Base-by-base conservation (phyloP, 2,113 vertebrate species). In the Anolis sagrei region DNA sequence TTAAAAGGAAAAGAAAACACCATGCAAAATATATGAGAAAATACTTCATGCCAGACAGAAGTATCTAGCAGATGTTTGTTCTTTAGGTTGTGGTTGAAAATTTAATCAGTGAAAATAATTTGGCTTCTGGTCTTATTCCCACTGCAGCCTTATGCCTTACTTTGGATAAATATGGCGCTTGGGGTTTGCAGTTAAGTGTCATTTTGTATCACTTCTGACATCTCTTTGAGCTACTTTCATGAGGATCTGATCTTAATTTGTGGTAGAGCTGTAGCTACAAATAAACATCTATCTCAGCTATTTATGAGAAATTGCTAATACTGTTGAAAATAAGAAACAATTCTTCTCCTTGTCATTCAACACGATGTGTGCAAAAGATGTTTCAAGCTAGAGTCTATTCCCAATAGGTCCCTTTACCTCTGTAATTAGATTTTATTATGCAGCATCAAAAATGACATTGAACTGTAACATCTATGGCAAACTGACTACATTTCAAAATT, bases 241-340 rank as follows among this genome's bases (percentile, higher is more conserved):
- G 81, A 90, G 77, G 91, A 88, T 92, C 94, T 96, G 96, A 96
- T 93, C 95, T 95, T 95, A 94, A 96, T 97, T 96, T 96, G 93
- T 85, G 93, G 92, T 88, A 89, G 76, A 72, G 86, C 94, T 96
- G 95, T 85, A 85, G 94, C 91, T 93, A 94, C 89, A 95, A 76
- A 90, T 94, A 95, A 96, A 95, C 44, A 93, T 94, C 93, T 93
- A 90, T 94, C 93, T 92, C 87, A 90, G 92, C 91, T 94, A 93
- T 92, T 89, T 87, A 83, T 79, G 77, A 84, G 73, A 93, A 93
- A 81, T 39, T 36, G 80, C 72, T 91, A 89, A 92, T 80, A 83
- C 69, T 95, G 94, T 91, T 73, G 83, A 92, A 95, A 94, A 93
- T 66, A 80, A 89, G 92, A 94, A 94, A 85, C 87, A 87, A 75